Conservation (phyloP, 2,888 invertebrate species). For the Drosophila phalerata region DNA sequence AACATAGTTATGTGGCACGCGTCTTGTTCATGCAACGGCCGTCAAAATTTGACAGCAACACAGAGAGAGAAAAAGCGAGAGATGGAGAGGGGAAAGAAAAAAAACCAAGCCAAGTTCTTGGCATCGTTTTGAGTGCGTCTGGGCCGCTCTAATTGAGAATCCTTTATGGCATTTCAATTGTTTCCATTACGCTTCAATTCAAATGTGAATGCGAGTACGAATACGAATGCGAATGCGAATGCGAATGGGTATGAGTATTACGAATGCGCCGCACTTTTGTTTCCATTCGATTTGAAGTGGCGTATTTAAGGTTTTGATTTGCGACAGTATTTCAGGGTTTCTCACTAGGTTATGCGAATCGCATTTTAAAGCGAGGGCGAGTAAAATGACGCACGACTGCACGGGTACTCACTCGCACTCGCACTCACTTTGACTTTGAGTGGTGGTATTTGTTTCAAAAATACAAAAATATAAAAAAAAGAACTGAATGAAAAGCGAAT, state of each 20-base stretch:
- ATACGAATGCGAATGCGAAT: constrained; percentile 15
- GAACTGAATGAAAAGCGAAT: constrained; percentile 4
- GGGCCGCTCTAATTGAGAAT: constrained; percentile 79
- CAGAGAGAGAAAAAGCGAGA: constrained; percentile 11
- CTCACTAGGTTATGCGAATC: constrained; percentile 40
- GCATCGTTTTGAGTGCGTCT: constrained; percentile 55
- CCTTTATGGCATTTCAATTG: constrained; percentile 83
- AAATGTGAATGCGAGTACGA: constrained; percentile 36
- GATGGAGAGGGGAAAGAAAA: neutral
- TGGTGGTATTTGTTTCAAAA: constrained; percentile 69
- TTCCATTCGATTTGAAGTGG: constrained; percentile 81
- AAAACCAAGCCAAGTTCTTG: constrained; percentile 58
- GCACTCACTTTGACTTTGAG: constrained; percentile 40
- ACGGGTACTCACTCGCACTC: constrained; percentile 12
- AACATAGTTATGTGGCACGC: constrained; percentile 62
- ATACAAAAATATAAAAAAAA: neutral
- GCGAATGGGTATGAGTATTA: constrained; percentile 6
- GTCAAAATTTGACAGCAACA: constrained; percentile 82
- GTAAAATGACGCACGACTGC: constrained; percentile 35
- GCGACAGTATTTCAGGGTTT: constrained; percentile 75
- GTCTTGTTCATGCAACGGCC: constrained; percentile 77
- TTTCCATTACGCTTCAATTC: constrained; percentile 82
- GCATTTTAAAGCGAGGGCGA: constrained; percentile 55
- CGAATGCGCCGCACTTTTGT: constrained; percentile 66
- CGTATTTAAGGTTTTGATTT: constrained; percentile 83